Evolutionary conservation across 23 tunicate genomes (phyloP).

Genomic region (Phallusia fumigata): DNA sequence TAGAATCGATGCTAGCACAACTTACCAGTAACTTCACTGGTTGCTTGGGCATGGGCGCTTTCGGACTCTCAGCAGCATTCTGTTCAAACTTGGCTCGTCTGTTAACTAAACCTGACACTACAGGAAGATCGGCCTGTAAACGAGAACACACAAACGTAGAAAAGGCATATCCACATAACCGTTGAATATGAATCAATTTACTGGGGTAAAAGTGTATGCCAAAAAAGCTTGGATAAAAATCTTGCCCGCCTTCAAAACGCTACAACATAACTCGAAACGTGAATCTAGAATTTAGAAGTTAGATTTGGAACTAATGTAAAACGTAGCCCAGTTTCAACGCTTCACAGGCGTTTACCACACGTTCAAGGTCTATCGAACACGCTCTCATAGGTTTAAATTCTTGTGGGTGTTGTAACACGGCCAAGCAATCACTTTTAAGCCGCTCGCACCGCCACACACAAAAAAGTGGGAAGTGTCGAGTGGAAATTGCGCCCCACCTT

Average conservation of each 20-base stretch:
- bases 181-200: too few relatives aligned
- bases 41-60: slow-evolving; percentile 14
- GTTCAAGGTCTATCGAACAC: neutral
- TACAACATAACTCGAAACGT: too few relatives aligned
- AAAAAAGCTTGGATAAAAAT: too few relatives aligned
- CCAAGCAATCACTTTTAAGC: neutral
- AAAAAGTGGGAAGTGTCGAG: neutral
- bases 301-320: too few relatives aligned
- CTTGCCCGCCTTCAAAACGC: too few relatives aligned
- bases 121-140: slow-evolving; percentile 30
- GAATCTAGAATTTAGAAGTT: too few relatives aligned
- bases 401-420: neutral
- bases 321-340: too few relatives aligned
- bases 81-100: slow-evolving; percentile 70
- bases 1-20: too few relatives aligned
- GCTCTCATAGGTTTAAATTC: neutral
- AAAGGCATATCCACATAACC: too few relatives aligned
- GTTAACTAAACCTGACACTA: slow-evolving; percentile 55
- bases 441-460: too few relatives aligned
- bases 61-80: slow-evolving; percentile 45
- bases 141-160: neutral
- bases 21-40: slow-evolving; percentile 12
- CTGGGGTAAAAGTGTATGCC: too few relatives aligned
- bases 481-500: slow-evolving; percentile 25
- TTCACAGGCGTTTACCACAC: too few relatives aligned